Evolutionary conservation across 2,113 vertebrate species (phyloP).

Genomic region (Sorex fumeus): DNA sequence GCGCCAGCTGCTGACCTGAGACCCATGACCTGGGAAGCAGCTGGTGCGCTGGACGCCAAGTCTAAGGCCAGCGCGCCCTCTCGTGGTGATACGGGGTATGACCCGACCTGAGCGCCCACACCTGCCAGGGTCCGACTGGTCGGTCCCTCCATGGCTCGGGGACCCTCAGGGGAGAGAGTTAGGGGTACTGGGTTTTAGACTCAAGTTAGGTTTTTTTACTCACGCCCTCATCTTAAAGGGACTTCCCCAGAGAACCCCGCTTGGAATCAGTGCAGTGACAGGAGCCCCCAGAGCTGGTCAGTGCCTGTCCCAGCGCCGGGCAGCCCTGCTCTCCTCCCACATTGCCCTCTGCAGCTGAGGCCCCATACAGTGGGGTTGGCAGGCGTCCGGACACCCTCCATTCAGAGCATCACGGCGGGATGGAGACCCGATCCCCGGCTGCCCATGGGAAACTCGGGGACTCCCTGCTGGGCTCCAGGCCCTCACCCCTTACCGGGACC

Average conservation of each 20-base stretch:
- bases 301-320: neutral
- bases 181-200: neutral
- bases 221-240: neutral
- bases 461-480: no score
- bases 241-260: neutral
- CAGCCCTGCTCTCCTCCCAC: neutral
- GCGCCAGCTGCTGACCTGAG: no score
- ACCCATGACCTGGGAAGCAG: no score
- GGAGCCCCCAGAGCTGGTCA: neutral
- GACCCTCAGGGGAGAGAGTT: neutral
- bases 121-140: neutral
- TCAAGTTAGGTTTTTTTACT: neutral
- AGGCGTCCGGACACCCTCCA: neutral
- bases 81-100: constrained; percentile 8
- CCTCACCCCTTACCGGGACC: no score
- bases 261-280: neutral
- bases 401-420: no score
- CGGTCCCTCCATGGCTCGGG: no score
- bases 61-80: constrained; percentile 69
- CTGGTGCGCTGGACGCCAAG: neutral
- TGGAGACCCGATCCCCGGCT: neutral
- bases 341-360: neutral
- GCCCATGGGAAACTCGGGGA: neutral
- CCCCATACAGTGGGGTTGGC: fast-evolving
- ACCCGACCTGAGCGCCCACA: neutral